Evolutionary conservation across 2,888 invertebrate species (phyloP), one percentile per base, ranked within the genome.

Genomic region (Hylaea fasciaria): DNA sequence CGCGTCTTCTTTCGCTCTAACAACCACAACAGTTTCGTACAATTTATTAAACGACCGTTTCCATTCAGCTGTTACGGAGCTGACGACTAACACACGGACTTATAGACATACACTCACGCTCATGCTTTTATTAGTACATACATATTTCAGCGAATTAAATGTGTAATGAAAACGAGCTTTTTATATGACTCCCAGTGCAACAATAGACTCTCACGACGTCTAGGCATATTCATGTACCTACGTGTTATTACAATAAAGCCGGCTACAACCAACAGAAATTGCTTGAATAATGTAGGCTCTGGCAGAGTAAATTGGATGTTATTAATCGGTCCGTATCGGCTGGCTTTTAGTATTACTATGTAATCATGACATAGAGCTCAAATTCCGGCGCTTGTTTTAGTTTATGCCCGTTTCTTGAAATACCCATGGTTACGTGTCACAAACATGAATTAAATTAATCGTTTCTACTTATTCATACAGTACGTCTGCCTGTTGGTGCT

Each of bases 211-310:
- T 45, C n/a, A n/a, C 28, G 39, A 29, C 41, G 29, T 16, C 46
- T 29, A 40, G 29, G 46, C 11, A 46, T 14, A 41, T 43, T 43
- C n/a, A 12, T n/a, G n/a, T n/a, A 9, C 11, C 0, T 41, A 8
- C 10, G 32, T 43, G 16, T 43, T 43, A 40, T 40, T 54, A 14
- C 22, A 22, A 44, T 49, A 44, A 17, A 44, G 13, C 22, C 43
- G 10, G 16, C 29, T n/a, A 54, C 40, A 47, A 29, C 40, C 32
- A 47, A 47, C 40, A 29, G 39, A 45, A 46, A 54, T 40, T 47
- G 40, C 28, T 29, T 16, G 32, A 47, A 49, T 49, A 44, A 40
- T 47, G 47, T 47, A 47, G 32, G 32, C 32, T 9, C 9, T 8
- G 37, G 37, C 37, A 12, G 37, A 37, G 37, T 37, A 37, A 37